A percentile compares a stretch with the other conserved stretches of the same genome.
Conservation (phyloP, 2,888 invertebrate genomes). For the Plutella xylostella region DNA sequence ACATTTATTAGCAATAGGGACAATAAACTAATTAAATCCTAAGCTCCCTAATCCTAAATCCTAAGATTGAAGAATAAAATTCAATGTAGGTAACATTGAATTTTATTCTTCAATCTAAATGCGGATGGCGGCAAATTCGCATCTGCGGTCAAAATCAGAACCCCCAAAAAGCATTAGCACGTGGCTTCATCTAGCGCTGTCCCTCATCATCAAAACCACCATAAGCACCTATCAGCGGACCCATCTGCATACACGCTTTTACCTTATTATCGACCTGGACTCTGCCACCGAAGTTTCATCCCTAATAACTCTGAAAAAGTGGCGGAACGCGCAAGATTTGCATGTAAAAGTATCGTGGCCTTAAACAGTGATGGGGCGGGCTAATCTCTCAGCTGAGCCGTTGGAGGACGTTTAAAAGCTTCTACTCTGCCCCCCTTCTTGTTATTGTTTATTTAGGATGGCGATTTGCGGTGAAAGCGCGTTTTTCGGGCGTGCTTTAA, state of each 20-base stretch:
- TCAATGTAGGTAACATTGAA: too few relatives aligned
- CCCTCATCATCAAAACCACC: constrained; percentile 54
- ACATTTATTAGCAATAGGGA: too few relatives aligned
- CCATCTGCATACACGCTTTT: constrained; percentile 36
- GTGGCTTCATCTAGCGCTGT: constrained; percentile 39
- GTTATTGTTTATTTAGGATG: constrained; percentile 69
- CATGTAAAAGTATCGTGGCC: constrained; percentile 30
- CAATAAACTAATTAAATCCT: too few relatives aligned
- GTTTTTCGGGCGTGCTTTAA: constrained; percentile 60
- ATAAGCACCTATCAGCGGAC: constrained; percentile 54
- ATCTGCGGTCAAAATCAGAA: constrained; percentile 21
- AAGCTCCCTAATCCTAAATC: too few relatives aligned
- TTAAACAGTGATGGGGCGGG: constrained; percentile 32
- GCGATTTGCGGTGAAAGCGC: constrained; percentile 55
- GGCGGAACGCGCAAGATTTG: constrained; percentile 10
- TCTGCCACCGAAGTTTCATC: constrained; percentile 18
- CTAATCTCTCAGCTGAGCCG: constrained; percentile 67
- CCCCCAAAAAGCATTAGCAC: constrained; percentile 43
- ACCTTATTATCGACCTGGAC: constrained; percentile 4
- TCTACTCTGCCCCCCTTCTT: constrained; percentile 38
- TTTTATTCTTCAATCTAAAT: too few relatives aligned
- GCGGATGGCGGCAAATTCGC: too few relatives aligned
- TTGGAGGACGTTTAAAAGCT: constrained; percentile 65
- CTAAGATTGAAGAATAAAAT: too few relatives aligned
- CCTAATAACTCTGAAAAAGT: constrained; percentile 18